Percentiles rank a stretch among this genome's conserved stretches.
phyloP scores from a whole-genome alignment of 2,797 vertebrate genomes.

The Chromobotia macracanthus region DNA sequence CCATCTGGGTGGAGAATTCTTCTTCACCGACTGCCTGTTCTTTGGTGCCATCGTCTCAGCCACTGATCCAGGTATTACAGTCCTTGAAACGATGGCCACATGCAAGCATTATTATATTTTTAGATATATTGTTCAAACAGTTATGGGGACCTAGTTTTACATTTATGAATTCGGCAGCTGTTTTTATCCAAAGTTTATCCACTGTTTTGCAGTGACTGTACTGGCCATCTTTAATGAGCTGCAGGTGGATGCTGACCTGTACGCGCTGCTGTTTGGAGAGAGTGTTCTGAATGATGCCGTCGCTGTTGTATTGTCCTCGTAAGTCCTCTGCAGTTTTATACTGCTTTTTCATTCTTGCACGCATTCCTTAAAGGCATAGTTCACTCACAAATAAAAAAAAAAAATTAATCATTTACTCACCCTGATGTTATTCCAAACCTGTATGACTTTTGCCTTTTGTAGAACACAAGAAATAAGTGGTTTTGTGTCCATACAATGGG shows the following conservation, averaged over 20 bases:
- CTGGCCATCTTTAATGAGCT: slow-evolving; percentile 98
- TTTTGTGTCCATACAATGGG: no score
- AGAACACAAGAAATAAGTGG: no score
- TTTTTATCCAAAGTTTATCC: no score
- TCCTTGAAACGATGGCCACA: not conserved
- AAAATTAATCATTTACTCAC: no score
- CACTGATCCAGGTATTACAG: slow-evolving; percentile 88
- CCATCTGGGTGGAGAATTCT: slow-evolving; percentile 89
- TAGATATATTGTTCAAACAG: not conserved
- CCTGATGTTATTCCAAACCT: no score
- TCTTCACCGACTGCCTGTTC: slow-evolving; percentile 95
- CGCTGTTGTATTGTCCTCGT: slow-evolving; percentile 95
- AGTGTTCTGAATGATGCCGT: slow-evolving; percentile 98
- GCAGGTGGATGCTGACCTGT: slow-evolving; percentile 94
- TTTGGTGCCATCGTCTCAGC: slow-evolving; percentile 95
- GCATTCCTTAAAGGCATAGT: no score
- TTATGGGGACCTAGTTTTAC: no score
- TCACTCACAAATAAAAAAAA: no score
- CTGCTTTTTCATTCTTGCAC: not conserved
- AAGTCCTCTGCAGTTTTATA: slow-evolving; percentile 71
- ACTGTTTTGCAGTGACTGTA: slow-evolving; percentile 82
- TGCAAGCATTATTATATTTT: not conserved
- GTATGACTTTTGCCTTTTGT: no score
- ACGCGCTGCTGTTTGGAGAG: slow-evolving; percentile 94
- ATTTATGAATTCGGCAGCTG: no score